A percentile compares a stretch with the other conserved stretches of the same genome.
Evolutionary conservation across 2,888 invertebrate genomes (phyloP).

Genomic region (Helobdella robusta): DNA sequence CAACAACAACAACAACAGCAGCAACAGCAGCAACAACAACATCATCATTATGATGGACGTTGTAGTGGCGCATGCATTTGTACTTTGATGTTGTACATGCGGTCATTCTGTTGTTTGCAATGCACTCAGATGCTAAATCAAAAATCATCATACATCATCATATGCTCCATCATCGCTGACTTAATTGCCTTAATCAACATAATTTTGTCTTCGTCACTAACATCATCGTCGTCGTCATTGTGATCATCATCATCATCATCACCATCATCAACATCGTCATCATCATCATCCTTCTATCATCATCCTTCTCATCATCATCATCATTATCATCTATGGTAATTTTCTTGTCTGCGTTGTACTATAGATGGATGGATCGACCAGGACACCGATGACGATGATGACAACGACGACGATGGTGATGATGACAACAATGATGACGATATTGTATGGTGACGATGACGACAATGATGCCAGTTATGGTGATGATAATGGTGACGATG

Average conservation of each 20-base stretch:
- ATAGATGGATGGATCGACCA: neutral
- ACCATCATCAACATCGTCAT: neutral
- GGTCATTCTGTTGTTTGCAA: too few species aligned
- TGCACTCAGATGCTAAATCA: too few species aligned
- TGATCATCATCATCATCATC: neutral
- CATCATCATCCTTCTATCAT: neutral
- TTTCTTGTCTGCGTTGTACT: too few species aligned
- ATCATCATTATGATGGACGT: too few species aligned
- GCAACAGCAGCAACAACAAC: too few species aligned
- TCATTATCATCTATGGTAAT: neutral
- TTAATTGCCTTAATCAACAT: neutral
- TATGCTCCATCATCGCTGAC: neutral
- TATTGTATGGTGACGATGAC: neutral
- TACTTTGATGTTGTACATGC: too few species aligned
- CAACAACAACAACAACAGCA: too few species aligned
- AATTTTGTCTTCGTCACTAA: neutral
- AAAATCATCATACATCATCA: too few species aligned
- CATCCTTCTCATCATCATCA: neutral
- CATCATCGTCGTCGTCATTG: constrained; percentile 3
- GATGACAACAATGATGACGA: neutral
- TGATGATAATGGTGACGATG: constrained; percentile 6
- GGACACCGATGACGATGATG: constrained; percentile 9
- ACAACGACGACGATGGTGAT: neutral
- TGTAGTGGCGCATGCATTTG: too few species aligned
- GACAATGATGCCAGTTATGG: neutral